Evolutionary conservation across 2,113 vertebrate genomes (phyloP), one percentile per base, ranked within the genome.

Genomic region (Mesocricetus auratus): DNA sequence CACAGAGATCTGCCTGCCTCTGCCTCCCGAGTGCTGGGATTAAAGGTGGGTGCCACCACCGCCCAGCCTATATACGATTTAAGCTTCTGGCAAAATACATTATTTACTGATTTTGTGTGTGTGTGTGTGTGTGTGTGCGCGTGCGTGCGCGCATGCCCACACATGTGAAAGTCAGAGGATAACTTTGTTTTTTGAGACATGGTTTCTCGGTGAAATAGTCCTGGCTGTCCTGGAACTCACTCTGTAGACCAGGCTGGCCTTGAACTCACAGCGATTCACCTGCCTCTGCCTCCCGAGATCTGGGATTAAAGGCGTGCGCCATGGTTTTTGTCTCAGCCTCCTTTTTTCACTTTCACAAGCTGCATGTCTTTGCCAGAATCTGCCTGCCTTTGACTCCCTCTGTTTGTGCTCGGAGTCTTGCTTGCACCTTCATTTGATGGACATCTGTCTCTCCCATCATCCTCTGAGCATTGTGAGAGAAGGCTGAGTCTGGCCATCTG

Each of bases 61-160:
- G n/a, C n/a, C n/a, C n/a, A n/a, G n/a, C n/a, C n/a, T n/a, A n/a
- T n/a, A 83, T 74, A 86, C 26, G 74, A 69, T 56, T 81, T 31
- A 90, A 77, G 26, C 93, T 96, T 91, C 91, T 47, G 19, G 56
- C 74, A 81, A 92, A 90, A 81, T 33, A 53, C 47, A 81, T 56
- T 58, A 56, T 60, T 81, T 81, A 81, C 36, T 81, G 16, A 81
- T n/a, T 50, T 45, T 36, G 31, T 53, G 77, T 81, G 50, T 53
- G 77, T 79, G 47, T 78, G 29, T 79, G 78, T 81, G 33, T 58
- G 53, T 82, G 78, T 82, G 53, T 39, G 47, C 9, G 47, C 36
- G 47, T n/a, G 13, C 21, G 45, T 53, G 47, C 19, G 13, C 9
- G 4, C 39, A 5, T 26, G 79, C 21, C 2, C 8, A 11, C 15